Conservation (phyloP, 2,113 vertebrate species). For the Alligator sinensis region DNA sequence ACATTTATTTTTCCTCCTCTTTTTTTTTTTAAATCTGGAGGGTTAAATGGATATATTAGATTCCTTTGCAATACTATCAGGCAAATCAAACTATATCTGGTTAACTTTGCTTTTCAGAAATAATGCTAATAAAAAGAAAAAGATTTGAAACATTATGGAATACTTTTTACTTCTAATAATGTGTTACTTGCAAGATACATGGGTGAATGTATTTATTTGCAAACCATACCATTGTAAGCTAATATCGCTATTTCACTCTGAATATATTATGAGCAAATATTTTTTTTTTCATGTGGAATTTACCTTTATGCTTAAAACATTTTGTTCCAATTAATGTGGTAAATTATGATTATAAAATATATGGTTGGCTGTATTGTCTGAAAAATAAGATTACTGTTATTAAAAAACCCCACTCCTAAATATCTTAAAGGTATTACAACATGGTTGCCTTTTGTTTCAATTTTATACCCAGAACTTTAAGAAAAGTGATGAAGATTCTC, state of each 20-base stretch:
- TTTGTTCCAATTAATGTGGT: not conserved
- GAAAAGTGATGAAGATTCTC: not conserved
- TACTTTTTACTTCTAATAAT: not conserved
- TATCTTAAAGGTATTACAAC: not conserved
- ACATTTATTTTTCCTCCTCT: not conserved
- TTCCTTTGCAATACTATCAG: not conserved
- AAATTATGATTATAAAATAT: not conserved
- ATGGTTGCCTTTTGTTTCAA: no score
- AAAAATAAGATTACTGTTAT: no score
- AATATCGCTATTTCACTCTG: not conserved
- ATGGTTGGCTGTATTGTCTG: no score
- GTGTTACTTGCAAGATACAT: not conserved
- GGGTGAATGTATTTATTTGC: not conserved
- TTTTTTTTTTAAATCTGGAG: not conserved
- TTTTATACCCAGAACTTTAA: no score
- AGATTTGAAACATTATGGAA: not conserved
- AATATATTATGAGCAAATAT: not conserved
- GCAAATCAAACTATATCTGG: not conserved
- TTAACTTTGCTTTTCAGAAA: not conserved
- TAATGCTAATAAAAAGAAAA: not conserved
- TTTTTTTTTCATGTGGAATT: not conserved
- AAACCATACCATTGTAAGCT: not conserved
- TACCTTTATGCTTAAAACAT: not conserved
- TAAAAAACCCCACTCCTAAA: no score
- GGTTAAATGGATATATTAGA: not conserved